phyloP scores from a whole-genome alignment of 2,888 invertebrate species.

The Melinopterus prodromus region DNA sequence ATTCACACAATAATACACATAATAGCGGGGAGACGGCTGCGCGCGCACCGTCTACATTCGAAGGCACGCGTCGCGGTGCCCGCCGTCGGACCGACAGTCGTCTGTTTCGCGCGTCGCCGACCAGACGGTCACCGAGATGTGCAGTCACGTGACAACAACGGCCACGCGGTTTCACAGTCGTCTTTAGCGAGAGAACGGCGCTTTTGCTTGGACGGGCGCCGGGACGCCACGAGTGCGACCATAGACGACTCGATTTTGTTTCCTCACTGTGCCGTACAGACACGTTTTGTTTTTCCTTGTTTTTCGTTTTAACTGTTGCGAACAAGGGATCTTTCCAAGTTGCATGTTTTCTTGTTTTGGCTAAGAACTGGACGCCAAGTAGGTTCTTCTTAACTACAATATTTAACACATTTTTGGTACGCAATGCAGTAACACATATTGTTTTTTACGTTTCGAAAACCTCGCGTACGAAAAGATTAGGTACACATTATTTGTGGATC shows the following conservation, averaged over 20 bases:
- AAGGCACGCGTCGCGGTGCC: slow-evolving; percentile 61
- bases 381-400: slow-evolving; percentile 4
- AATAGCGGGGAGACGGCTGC: slow-evolving; percentile 66
- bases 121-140: slow-evolving; percentile 50
- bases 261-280: background rate
- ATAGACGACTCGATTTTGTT: slow-evolving; percentile 9
- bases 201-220: slow-evolving; percentile 32
- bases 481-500: too few relatives aligned
- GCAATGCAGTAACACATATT: background rate
- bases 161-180: slow-evolving; percentile 40
- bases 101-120: slow-evolving; percentile 52
- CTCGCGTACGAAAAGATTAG: too few relatives aligned
- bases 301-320: background rate
- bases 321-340: background rate
- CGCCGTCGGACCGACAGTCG: slow-evolving; percentile 57
- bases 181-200: background rate
- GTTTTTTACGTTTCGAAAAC: background rate
- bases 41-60: slow-evolving; percentile 60
- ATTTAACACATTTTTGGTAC: background rate
- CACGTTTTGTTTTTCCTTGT: background rate
- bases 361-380: slow-evolving; percentile 11
- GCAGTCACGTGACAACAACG: slow-evolving; percentile 46
- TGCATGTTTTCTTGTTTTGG: background rate
- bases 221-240: slow-evolving; percentile 32
- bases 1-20: slow-evolving; percentile 63